Conservation (phyloP, 2,888 invertebrate genomes). For the Drosophila mulleri region DNA sequence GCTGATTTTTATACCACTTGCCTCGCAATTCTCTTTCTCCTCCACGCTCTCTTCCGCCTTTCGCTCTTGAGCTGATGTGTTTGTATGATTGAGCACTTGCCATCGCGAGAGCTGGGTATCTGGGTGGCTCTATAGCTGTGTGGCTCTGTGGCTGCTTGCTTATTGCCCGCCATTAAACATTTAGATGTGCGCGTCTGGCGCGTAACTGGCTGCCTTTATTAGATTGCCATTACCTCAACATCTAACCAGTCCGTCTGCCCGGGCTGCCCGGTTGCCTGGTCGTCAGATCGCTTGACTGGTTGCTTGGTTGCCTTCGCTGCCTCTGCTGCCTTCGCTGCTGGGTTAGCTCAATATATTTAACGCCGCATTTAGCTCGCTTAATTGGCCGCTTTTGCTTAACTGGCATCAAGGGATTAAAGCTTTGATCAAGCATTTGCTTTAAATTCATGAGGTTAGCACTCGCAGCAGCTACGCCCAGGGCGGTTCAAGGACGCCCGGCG, state of each 20-base stretch:
- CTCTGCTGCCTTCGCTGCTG: constrained; percentile 18
- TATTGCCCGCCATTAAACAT: constrained; percentile 69
- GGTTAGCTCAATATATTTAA: constrained; percentile 63
- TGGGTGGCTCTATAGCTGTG: constrained; percentile 31
- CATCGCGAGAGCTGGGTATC: not conserved
- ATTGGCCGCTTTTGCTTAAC: constrained; percentile 73
- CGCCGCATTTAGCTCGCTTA: constrained; percentile 72
- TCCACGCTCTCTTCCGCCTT: no score
- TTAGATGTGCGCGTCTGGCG: constrained; percentile 64
- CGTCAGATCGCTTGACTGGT: constrained; percentile 11
- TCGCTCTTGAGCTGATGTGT: constrained; percentile 42
- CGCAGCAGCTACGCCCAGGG: constrained; percentile 1
- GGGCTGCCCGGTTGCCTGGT: constrained; percentile 15
- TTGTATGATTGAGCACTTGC: constrained; percentile 63
- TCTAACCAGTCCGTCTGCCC: constrained; percentile 32
- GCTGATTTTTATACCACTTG: constrained; percentile 69
- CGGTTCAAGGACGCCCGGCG: constrained; percentile 55
- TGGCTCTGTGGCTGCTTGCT: constrained; percentile 48
- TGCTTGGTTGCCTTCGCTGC: constrained; percentile 19
- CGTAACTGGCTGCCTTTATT: constrained; percentile 62
- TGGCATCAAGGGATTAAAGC: constrained; percentile 75
- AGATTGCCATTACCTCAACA: constrained; percentile 60
- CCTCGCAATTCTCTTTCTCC: constrained; percentile 30
- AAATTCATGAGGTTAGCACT: constrained; percentile 61
- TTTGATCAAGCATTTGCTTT: constrained; percentile 74